Conservation (phyloP, 2,888 invertebrate species). For the Netelia inedita region DNA sequence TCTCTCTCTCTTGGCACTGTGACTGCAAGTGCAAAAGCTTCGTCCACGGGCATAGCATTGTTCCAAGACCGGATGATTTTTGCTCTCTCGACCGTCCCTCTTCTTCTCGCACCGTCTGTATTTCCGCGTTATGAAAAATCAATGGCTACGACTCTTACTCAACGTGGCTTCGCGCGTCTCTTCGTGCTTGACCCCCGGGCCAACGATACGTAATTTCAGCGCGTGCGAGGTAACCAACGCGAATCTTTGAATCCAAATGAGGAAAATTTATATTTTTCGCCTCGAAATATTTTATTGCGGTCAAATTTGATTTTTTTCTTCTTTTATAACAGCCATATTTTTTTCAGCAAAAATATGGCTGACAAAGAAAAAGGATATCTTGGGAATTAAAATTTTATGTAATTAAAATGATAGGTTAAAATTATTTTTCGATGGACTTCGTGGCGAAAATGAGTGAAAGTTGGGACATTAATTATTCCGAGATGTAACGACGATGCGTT, state of each 20-base stretch:
- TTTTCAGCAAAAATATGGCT: neutral
- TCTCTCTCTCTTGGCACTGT: conserved; percentile 44
- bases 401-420: neutral
- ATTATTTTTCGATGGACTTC: no score
- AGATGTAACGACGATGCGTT: conserved; percentile 27
- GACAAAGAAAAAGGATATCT: neutral
- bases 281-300: neutral
- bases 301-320: neutral
- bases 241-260: no score
- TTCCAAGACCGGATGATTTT: conserved; percentile 55
- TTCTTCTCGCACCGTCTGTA: conserved; percentile 6
- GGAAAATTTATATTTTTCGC: neutral
- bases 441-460: no score
- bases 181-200: neutral
- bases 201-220: neutral
- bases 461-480: neutral
- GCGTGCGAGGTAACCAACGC: neutral
- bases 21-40: conserved; percentile 53
- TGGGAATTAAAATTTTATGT: no score
- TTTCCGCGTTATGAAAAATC: conserved; percentile 36
- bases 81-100: conserved; percentile 14
- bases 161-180: no score
- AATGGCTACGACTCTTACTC: conserved; percentile 33
- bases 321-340: neutral
- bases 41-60: conserved; percentile 55